Conservation (phyloP, 1,140 invertebrate species). For the Antheraea pernyi region DNA sequence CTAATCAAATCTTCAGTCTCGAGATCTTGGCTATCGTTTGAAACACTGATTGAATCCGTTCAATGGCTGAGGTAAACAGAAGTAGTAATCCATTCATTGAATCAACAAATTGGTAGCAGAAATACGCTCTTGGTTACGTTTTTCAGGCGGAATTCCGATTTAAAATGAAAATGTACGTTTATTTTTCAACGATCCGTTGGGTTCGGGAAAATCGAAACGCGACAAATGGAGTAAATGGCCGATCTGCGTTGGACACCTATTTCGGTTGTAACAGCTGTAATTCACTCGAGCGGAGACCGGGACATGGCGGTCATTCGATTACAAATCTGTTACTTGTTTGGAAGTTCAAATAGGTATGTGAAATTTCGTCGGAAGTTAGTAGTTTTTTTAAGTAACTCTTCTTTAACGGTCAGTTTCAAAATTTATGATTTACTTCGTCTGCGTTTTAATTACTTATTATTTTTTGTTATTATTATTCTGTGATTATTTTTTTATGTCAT, state of each 20-base stretch:
- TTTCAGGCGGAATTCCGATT: neutral
- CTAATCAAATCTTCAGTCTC: neutral
- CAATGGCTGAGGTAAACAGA: neutral
- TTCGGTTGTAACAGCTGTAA: conserved; percentile 28
- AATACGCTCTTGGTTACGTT: neutral
- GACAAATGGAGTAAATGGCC: conserved; percentile 20
- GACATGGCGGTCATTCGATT: conserved; percentile 33
- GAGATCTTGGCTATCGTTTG: neutral
- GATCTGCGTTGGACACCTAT: conserved; percentile 27
- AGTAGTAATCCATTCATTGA: neutral
- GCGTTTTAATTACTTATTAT: no score
- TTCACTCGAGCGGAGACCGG: conserved; percentile 27
- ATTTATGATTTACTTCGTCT: neutral
- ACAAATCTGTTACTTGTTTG: conserved; percentile 9
- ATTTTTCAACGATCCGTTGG: neutral
- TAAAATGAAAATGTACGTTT: neutral
- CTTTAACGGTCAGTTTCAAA: neutral
- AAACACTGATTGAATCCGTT: neutral
- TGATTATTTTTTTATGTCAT: no score
- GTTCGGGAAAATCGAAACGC: neutral
- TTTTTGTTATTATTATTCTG: no score
- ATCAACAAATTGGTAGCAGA: neutral
- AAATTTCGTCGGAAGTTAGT: neutral
- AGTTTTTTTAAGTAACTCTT: no score
- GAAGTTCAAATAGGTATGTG: neutral